Evolutionary conservation across 2,797 vertebrate genomes (phyloP), one percentile per base, ranked within the genome.

Genomic region (Sebastes baramenuke): DNA sequence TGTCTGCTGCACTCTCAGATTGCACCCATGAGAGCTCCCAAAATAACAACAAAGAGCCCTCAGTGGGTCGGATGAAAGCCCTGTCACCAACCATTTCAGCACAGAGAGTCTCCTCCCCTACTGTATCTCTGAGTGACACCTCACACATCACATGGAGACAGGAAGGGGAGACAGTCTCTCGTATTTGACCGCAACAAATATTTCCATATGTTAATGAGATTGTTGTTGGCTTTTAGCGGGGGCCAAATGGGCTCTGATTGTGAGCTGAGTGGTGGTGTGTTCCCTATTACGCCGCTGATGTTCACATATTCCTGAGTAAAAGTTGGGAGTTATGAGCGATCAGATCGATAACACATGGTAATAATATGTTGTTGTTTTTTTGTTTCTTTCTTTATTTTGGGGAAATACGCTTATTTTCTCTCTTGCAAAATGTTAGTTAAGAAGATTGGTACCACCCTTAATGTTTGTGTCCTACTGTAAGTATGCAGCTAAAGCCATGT

Each of bases 41-140:
- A 95, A 95, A 95, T 95, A 95, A 95, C 95, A 95, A 95, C 94
- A 95, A 94, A 95, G 94, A 80, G 90, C 83, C 87, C 88, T 94
- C 87, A 84, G 90, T 89, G 92, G 93, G 91, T 92, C 86, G 87
- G 93, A 96, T 95, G 93, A 96, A 95, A 96, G 95, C 78, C 90
- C 90, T 90, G 93, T 94, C 94, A 95, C 82, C 91, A 93, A 88
- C 85, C 86, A 94, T 95, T 94, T 94, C 82, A 80, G 88, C 89
- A 75, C 84, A 70, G 67, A 84, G 84, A 88, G 90, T 91, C 92
- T 94, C 90, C 87, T 81, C 91, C 89, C 89, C 84, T 81, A 88
- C 92, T 90, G 87, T 87, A 90, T 81, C 83, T 84, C 82, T 89
- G 92, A 91, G 81, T 88, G 88, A 90, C 86, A 86, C 82, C 88